phyloP scores from a whole-genome alignment of 2,113 vertebrate species.

The pig (Sus scrofa) region DNA sequence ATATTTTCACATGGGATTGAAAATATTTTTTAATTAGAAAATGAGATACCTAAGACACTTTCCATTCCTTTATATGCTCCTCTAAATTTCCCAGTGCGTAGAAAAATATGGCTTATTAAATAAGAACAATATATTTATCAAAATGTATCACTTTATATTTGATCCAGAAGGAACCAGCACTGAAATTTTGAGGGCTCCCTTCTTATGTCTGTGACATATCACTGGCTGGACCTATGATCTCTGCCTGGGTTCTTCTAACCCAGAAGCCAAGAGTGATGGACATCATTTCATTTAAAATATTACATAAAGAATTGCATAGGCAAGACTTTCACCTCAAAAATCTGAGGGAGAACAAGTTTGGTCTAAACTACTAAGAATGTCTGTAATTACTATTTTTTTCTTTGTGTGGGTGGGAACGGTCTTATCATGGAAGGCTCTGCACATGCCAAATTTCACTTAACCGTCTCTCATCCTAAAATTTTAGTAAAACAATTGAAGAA shows the following conservation, averaged over 20 bases:
- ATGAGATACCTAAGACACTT: background rate
- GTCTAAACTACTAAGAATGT: constrained; percentile 28
- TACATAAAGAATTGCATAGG: background rate
- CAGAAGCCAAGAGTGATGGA: background rate
- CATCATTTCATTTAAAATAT: constrained; percentile 11
- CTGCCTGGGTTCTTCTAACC: background rate
- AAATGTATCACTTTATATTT: background rate
- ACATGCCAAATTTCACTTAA: constrained; percentile 29
- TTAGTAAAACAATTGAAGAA: constrained; percentile 63
- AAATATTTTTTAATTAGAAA: constrained; percentile 51
- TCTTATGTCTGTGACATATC: background rate
- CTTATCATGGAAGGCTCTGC: constrained; percentile 30
- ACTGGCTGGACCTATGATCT: too few species aligned
- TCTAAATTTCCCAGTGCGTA: background rate
- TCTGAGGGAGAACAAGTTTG: constrained; percentile 12
- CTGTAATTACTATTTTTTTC: constrained; percentile 2
- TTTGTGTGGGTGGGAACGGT: background rate
- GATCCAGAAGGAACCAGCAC: background rate
- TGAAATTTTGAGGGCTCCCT: background rate
- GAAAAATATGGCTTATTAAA: constrained; percentile 23
- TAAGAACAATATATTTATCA: background rate
- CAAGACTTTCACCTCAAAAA: constrained; percentile 26
- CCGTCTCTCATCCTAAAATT: constrained; percentile 59
- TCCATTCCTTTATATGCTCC: background rate
- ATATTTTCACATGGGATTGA: constrained; percentile 14